Conservation (phyloP, 2,888 invertebrate genomes). For the Carterocephalus palaemon region DNA sequence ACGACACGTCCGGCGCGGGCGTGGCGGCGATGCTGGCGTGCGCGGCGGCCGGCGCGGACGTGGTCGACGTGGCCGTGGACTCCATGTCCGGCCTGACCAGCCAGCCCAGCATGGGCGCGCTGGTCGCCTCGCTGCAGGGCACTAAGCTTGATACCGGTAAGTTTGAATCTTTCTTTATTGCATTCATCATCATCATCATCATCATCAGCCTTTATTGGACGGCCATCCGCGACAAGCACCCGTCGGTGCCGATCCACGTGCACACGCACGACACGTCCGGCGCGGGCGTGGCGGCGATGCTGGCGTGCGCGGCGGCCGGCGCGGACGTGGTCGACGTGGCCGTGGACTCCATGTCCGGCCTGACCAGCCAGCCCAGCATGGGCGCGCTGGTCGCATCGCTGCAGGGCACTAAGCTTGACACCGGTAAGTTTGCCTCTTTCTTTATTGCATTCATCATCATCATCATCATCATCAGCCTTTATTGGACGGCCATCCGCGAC, state of each 20-base stretch:
- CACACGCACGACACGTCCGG: conserved; percentile 99
- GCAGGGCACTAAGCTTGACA: conserved; percentile 82
- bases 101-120: conserved; percentile 99
- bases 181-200: too few relatives aligned
- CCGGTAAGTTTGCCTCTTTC: conserved; percentile 79
- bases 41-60: conserved; percentile 95
- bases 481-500: too few relatives aligned
- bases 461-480: too few relatives aligned
- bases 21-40: conserved; percentile 96
- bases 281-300: conserved; percentile 96
- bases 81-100: conserved; percentile 99
- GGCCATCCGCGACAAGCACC: conserved; percentile 94
- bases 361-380: conserved; percentile 99
- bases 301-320: conserved; percentile 94
- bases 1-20: conserved; percentile 98
- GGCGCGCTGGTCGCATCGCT: conserved; percentile 98
- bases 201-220: too few relatives aligned
- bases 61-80: conserved; percentile 98
- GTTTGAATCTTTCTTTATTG: too few relatives aligned
- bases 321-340: conserved; percentile 98
- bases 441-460: too few relatives aligned
- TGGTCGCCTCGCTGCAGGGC: conserved; percentile 93
- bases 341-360: conserved; percentile 99
- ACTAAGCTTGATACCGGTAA: conserved; percentile 82
- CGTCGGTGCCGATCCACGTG: conserved; percentile 97